Evolutionary conservation across 2,797 vertebrate genomes (phyloP), one percentile per base, ranked within the genome.

Genomic region (Artibeus lituratus): DNA sequence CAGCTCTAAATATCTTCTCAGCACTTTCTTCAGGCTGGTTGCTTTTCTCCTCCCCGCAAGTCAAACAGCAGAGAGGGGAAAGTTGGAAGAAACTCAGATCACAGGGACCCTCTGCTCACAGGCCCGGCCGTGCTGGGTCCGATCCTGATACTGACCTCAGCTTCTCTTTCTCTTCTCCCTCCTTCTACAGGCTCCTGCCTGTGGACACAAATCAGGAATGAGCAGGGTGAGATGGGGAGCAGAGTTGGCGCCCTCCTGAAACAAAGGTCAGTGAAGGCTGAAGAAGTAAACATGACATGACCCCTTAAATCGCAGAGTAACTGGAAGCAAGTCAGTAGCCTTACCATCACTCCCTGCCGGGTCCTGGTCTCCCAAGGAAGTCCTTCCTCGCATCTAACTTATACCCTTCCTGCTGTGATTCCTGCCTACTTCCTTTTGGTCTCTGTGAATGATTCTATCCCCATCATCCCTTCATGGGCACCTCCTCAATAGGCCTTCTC

Each of bases 381-480:
- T 94, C 87, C 84, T 94, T 87, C 67, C 51, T 96, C 42, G 3
- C 18, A 53, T 69, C 97, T 96, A 49, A 81, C 90, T 42, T 44
- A 16, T 2, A 57, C 35, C 47, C 67, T 69, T 92, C 81, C 69
- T 69, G 72, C 89, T 87, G 80, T 22, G 3, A 29, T 26, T 29
- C 7, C 57, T 76, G 78, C 69, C 80, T 24, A 0, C 37, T 53
- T 88, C 77, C 57, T 76, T 59, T 57, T 22, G 84, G 47, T 70
- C 21, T 15, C 1, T 1, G 24, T 22, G 10, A 53, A 37, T 16
- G 21, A 15, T 73, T 65, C 70, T 39, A 7, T 26, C 15, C 42
- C 62, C 24, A 8, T 65, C 89, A 80, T 10, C 49, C 62, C 26
- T 89, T 47, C 65, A 2, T 18, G 9, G 85, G 74, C 81, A 77